phyloP scores from a whole-genome alignment of 2,888 invertebrate genomes.

The Amorpha juglandis region DNA sequence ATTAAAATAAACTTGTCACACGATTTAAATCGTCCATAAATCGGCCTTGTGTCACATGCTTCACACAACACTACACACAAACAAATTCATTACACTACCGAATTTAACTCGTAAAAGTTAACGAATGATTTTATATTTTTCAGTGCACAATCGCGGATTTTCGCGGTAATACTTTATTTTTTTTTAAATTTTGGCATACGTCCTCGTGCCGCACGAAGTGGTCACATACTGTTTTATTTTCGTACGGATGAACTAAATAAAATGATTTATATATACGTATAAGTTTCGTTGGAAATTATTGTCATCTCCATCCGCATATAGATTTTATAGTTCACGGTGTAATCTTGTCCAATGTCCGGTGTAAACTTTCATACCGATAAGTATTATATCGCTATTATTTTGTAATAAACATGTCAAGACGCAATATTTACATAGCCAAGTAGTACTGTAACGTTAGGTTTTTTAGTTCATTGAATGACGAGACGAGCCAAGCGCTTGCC shows the following conservation, averaged over 20 bases:
- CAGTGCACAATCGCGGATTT: slow-evolving; percentile 27
- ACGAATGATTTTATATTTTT: not conserved
- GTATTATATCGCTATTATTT: not conserved
- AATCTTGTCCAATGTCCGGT: not conserved
- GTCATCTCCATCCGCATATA: slow-evolving; percentile 22
- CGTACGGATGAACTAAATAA: slow-evolving; percentile 41
- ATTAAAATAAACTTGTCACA: slow-evolving; percentile 43
- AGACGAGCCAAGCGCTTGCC: too few relatives aligned
- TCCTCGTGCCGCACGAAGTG: slow-evolving; percentile 57
- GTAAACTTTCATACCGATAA: not conserved
- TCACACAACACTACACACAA: slow-evolving; percentile 43
- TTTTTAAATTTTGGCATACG: slow-evolving; percentile 55
- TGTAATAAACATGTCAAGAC: not conserved
- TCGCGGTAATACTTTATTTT: slow-evolving; percentile 51
- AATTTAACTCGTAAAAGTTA: not conserved
- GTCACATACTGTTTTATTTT: slow-evolving; percentile 77
- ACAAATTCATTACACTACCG: slow-evolving; percentile 1
- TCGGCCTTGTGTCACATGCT: slow-evolving; percentile 53
- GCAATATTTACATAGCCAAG: too few relatives aligned
- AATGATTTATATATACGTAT: slow-evolving; percentile 44
- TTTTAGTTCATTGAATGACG: too few relatives aligned
- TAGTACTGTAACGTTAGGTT: too few relatives aligned
- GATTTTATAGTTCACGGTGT: slow-evolving; percentile 3
- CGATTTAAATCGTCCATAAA: slow-evolving; percentile 38
- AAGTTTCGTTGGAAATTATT: slow-evolving; percentile 16